A percentile compares a stretch with the other conserved stretches of the same genome.
Evolutionary conservation across 2,888 invertebrate species (phyloP).

Genomic region (Drosophila flavopinicola): DNA sequence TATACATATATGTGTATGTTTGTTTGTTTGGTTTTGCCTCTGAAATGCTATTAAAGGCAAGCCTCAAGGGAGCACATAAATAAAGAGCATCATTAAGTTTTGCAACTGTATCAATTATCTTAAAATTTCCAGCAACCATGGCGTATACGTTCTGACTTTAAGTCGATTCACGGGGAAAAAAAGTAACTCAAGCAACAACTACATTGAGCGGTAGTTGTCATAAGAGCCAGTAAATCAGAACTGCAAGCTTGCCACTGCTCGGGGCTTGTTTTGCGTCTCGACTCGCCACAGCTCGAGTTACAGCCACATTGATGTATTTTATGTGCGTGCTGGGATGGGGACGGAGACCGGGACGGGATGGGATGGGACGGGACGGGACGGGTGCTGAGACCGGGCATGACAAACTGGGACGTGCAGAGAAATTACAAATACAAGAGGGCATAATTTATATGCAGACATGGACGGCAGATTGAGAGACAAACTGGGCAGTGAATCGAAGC

Average conservation of each 20-base stretch:
- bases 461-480: slow-evolving; percentile 64
- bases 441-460: slow-evolving; percentile 77
- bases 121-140: slow-evolving; percentile 33
- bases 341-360: slow-evolving; percentile 12
- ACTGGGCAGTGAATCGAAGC: slow-evolving; percentile 57
- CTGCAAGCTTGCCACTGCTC: slow-evolving; percentile 46
- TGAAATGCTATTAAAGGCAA: slow-evolving; percentile 23
- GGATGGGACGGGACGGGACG: not conserved
- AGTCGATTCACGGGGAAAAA: slow-evolving; percentile 21
- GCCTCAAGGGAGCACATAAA: slow-evolving; percentile 21
- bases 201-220: slow-evolving; percentile 50
- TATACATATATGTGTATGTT: slow-evolving; percentile 2
- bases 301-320: slow-evolving; percentile 63
- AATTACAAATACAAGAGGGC: slow-evolving; percentile 71
- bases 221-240: slow-evolving; percentile 74
- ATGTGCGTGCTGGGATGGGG: slow-evolving; percentile 54
- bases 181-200: slow-evolving; percentile 23
- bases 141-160: slow-evolving; percentile 26
- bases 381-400: slow-evolving; percentile 33
- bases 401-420: slow-evolving; percentile 69
- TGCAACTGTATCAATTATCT: slow-evolving; percentile 42
- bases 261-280: slow-evolving; percentile 39
- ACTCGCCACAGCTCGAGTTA: slow-evolving; percentile 42
- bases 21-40: slow-evolving; percentile 8
- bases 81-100: slow-evolving; percentile 52